Conservation (phyloP, 2,797 vertebrate species). For the Semaprochilodus insignis region DNA sequence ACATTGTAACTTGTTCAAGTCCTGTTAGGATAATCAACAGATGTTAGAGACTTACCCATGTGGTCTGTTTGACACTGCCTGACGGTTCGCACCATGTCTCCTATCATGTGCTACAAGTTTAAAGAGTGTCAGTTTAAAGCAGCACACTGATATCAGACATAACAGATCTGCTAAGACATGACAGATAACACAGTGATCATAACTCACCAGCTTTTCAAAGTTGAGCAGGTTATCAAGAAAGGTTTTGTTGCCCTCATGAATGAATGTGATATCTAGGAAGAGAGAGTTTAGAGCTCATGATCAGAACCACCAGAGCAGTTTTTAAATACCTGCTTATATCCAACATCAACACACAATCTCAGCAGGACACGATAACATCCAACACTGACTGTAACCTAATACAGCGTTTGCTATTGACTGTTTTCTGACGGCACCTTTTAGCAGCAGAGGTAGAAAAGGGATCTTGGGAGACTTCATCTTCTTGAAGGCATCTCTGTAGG, state of each 20-base stretch:
- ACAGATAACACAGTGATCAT: too few relatives aligned
- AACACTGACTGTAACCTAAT: too few relatives aligned
- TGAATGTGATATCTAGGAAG: constrained; percentile 92
- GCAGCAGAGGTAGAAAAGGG: constrained; percentile 94
- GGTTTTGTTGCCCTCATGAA: constrained; percentile 98
- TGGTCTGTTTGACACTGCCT: constrained; percentile 92
- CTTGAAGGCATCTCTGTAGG: constrained; percentile 96
- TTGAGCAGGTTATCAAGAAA: constrained; percentile 98
- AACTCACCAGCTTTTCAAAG: constrained; percentile 96
- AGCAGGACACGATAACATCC: too few relatives aligned
- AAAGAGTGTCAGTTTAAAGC: background rate
- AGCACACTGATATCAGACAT: background rate
- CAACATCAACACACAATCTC: too few relatives aligned
- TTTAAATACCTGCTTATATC: too few relatives aligned
- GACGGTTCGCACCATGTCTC: constrained; percentile 90
- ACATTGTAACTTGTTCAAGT: background rate
- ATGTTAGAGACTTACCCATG: constrained; percentile 77
- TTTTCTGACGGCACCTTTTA: constrained; percentile 85
- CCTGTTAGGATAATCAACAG: background rate
- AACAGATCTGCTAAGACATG: too few relatives aligned
- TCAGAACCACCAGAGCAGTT: too few relatives aligned
- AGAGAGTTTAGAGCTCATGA: constrained; percentile 32
- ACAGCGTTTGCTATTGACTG: too few relatives aligned
- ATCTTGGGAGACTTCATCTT: constrained; percentile 99
- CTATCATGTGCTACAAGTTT: constrained; percentile 92